Evolutionary conservation across 2,113 vertebrate genomes (phyloP).

Genomic region (Physeter macrocephalus): DNA sequence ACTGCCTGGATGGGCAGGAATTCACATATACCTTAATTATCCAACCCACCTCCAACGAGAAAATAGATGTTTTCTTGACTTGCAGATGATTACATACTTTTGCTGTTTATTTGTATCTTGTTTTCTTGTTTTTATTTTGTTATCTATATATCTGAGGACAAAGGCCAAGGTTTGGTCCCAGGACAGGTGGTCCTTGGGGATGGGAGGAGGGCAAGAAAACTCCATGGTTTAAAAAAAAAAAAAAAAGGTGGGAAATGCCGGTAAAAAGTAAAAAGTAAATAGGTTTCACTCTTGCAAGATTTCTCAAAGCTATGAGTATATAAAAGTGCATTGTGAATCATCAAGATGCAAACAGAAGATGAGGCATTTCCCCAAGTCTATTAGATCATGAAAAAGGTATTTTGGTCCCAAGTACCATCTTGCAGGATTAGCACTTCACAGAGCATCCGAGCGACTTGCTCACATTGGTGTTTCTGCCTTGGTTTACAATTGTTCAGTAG

Average conservation of each 20-base stretch:
- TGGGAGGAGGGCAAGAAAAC: not conserved
- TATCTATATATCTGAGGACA: not conserved
- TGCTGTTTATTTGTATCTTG: not conserved
- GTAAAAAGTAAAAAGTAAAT: not conserved
- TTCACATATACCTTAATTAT: not conserved
- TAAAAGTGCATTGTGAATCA: not conserved
- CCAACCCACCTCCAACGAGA: not conserved
- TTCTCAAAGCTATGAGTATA: not conserved
- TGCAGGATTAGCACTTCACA: not conserved
- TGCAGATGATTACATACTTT: not conserved
- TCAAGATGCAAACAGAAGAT: not conserved
- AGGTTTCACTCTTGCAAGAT: not conserved
- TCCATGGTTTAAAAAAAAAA: not conserved
- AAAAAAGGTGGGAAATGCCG: not conserved
- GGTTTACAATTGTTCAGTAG: not conserved
- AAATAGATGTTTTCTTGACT: not conserved
- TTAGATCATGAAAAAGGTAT: not conserved
- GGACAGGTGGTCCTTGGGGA: not conserved
- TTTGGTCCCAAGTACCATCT: not conserved
- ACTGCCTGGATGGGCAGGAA: not conserved
- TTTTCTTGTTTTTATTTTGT: conserved; percentile 20
- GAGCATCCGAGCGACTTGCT: not conserved
- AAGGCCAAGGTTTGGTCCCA: not conserved
- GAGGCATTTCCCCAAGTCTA: not conserved
- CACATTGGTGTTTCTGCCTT: not conserved